Percentiles rank a stretch among this genome's conserved stretches.
Evolutionary conservation across 2,113 vertebrate genomes (phyloP).

Genomic region (Anguilla japonica): DNA sequence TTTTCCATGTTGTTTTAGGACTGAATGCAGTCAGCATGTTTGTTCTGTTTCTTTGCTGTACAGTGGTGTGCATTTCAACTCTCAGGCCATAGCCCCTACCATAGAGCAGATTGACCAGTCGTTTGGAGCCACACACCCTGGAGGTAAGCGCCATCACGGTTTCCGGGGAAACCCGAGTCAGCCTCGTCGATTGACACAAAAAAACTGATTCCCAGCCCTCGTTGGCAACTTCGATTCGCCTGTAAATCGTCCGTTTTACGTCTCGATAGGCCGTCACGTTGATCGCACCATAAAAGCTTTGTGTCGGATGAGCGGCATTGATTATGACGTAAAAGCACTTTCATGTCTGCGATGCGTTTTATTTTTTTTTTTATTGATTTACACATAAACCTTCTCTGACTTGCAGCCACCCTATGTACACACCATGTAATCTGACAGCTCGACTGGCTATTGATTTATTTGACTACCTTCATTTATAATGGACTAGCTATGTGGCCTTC

Average conservation of each 20-base stretch:
- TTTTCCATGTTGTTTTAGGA: neutral
- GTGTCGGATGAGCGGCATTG: neutral
- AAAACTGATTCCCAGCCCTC: neutral
- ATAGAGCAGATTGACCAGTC: constrained; percentile 99
- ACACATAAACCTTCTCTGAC: neutral
- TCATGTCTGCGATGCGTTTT: neutral
- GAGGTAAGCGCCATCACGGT: constrained; percentile 75
- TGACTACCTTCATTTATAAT: neutral
- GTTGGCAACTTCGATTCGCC: neutral
- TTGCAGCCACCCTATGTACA: neutral
- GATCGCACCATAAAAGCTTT: neutral
- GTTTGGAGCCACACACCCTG: constrained; percentile 97
- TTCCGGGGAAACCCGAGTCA: neutral
- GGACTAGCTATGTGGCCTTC: neutral
- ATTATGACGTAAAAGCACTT: neutral
- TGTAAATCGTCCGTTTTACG: neutral
- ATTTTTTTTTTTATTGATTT: neutral
- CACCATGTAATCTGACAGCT: neutral
- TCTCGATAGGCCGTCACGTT: neutral
- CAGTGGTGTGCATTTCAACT: constrained; percentile 99
- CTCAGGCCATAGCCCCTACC: constrained; percentile 95
- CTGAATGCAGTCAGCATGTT: neutral
- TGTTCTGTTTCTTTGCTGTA: constrained; percentile 46
- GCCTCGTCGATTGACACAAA: neutral
- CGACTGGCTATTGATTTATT: neutral